Conservation (phyloP, 1,140 invertebrate genomes). For the Drosophila mayri region DNA sequence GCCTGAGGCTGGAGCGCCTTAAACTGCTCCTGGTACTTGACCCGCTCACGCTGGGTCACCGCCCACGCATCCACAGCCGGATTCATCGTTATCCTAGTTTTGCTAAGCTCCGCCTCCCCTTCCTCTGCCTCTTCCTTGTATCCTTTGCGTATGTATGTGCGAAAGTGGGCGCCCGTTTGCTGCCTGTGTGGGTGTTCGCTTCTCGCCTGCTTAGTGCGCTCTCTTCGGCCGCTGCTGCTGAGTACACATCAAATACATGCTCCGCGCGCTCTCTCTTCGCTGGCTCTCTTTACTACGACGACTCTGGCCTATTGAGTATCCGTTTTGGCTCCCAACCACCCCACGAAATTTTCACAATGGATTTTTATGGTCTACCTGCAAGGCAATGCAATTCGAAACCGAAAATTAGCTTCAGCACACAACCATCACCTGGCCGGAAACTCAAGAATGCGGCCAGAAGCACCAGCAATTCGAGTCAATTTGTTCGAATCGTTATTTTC, state of each 20-base stretch:
- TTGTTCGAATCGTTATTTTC: constrained; percentile 16
- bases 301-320: constrained; percentile 67
- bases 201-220: constrained; percentile 60
- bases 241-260: constrained; percentile 75
- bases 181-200: constrained; percentile 54
- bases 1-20: constrained; percentile 93
- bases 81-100: constrained; percentile 66
- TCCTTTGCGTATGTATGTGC: constrained; percentile 55
- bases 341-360: constrained; percentile 81
- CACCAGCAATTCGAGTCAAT: constrained; percentile 1
- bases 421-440: neutral
- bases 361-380: constrained; percentile 80
- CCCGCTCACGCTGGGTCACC: constrained; percentile 94
- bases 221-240: constrained; percentile 63
- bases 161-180: constrained; percentile 31
- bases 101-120: constrained; percentile 18
- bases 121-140: constrained; percentile 12
- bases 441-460: constrained; percentile 1
- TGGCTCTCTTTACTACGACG: constrained; percentile 48
- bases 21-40: constrained; percentile 97
- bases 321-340: constrained; percentile 77
- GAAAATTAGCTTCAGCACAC: constrained; percentile 12
- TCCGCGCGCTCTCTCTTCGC: constrained; percentile 51
- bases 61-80: constrained; percentile 92
- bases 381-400: constrained; percentile 53